These are phyloP conservation scores for Falco columbarius DNA, from an alignment of 2,797 vertebrate species.

Conservation along the genomic window DNA sequence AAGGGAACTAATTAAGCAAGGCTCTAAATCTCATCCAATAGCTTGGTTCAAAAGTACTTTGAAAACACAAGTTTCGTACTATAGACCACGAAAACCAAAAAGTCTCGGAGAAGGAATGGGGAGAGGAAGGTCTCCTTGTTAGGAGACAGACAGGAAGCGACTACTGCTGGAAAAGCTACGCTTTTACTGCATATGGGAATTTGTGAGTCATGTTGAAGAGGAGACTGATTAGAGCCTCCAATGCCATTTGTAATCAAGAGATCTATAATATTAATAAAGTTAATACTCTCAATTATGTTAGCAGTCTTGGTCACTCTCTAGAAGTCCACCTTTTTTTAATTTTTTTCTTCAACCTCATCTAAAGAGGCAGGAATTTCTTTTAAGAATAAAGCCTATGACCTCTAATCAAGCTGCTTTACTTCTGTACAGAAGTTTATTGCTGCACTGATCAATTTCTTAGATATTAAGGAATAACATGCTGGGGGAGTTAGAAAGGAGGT, in stretches of 20 bases:
- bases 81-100: not conserved
- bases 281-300: not conserved
- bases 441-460: not conserved
- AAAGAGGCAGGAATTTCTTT: not conserved
- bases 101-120: not conserved
- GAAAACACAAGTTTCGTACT: not conserved
- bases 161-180: not conserved
- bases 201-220: not conserved
- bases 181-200: not conserved
- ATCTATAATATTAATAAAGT: not conserved
- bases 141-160: not conserved
- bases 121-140: not conserved
- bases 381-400: not conserved
- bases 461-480: not conserved
- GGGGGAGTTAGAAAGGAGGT: not conserved
- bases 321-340: not conserved
- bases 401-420: not conserved
- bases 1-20: not conserved
- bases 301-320: not conserved
- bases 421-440: not conserved
- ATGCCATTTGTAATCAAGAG: not conserved
- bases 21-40: not conserved
- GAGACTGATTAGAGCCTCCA: not conserved
- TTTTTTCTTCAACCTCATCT: not conserved
- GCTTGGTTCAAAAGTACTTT: not conserved